These are phyloP conservation scores for Drosophila diplacantha DNA, from an alignment of 2,888 invertebrate genomes.

Conservation along the genomic window DNA sequence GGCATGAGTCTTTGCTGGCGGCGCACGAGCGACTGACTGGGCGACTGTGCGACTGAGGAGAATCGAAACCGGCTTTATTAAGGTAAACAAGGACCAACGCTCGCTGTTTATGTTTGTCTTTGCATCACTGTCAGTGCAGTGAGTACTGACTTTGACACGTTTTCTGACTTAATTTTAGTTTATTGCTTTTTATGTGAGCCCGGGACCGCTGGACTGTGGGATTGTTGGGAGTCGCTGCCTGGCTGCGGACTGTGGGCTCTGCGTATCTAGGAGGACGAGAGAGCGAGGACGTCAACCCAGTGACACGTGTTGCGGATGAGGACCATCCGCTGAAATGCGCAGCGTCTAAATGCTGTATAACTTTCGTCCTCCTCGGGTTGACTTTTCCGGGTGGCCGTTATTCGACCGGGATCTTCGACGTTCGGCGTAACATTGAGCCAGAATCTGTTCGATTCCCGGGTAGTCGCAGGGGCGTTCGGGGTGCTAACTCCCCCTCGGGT, in stretches of 20 bases:
- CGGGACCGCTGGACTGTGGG: slow-evolving; percentile 18
- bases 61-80: slow-evolving; percentile 52
- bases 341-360: slow-evolving; percentile 31
- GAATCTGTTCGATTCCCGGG: slow-evolving; percentile 39
- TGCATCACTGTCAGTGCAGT: slow-evolving; percentile 69
- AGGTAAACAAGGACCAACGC: slow-evolving; percentile 67
- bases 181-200: slow-evolving; percentile 66
- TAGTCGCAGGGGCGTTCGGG: not conserved
- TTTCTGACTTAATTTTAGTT: slow-evolving; percentile 75
- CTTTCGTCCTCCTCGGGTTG: slow-evolving; percentile 61
- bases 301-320: slow-evolving; percentile 76
- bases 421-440: slow-evolving; percentile 51
- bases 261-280: slow-evolving; percentile 33
- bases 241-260: slow-evolving; percentile 30
- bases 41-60: slow-evolving; percentile 16
- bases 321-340: slow-evolving; percentile 47
- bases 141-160: slow-evolving; percentile 77
- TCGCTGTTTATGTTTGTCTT: slow-evolving; percentile 68
- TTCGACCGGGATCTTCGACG: slow-evolving; percentile 42
- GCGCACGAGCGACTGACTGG: slow-evolving; percentile 6
- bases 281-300: slow-evolving; percentile 23
- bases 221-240: not conserved
- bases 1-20: slow-evolving; percentile 14
- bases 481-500: slow-evolving; percentile 5
- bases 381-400: slow-evolving; percentile 56